Evolutionary conservation across 2,888 invertebrate species (phyloP).

Genomic region (Cataglyphis livida): DNA sequence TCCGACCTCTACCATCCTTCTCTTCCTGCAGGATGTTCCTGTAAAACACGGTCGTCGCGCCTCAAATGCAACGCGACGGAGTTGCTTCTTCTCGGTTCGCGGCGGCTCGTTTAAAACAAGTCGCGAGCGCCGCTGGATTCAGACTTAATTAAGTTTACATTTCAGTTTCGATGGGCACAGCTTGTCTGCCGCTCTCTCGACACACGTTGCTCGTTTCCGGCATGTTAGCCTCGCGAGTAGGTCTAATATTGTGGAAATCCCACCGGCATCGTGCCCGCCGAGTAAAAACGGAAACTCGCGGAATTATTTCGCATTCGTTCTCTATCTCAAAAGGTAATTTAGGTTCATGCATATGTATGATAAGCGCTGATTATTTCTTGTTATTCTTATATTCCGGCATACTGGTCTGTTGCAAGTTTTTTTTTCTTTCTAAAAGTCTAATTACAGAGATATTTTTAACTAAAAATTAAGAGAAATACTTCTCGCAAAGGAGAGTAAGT

Average conservation of each 20-base stretch:
- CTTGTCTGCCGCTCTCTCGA: not conserved
- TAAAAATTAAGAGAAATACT: not conserved
- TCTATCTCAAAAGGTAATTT: constrained; percentile 40
- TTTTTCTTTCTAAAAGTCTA: not conserved
- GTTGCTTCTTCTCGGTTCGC: constrained; percentile 45
- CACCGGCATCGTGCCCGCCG: constrained; percentile 27
- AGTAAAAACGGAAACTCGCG: constrained; percentile 58
- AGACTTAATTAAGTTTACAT: constrained; percentile 78
- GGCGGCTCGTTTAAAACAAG: constrained; percentile 55
- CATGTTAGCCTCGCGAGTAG: constrained; percentile 40
- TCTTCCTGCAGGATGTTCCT: not conserved
- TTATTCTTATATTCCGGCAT: constrained; percentile 14
- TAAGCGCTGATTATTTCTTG: constrained; percentile 41
- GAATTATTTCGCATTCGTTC: constrained; percentile 66
- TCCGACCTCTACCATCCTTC: not conserved
- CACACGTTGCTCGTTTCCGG: constrained; percentile 47
- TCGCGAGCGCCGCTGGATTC: constrained; percentile 57
- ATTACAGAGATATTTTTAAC: not conserved
- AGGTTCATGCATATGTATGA: constrained; percentile 46
- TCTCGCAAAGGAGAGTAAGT: not conserved
- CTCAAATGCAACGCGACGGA: constrained; percentile 24
- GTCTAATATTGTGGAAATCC: constrained; percentile 69
- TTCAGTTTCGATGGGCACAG: constrained; percentile 71
- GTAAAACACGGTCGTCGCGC: constrained; percentile 39
- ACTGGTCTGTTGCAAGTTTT: constrained; percentile 3